A percentile compares a stretch with the other conserved stretches of the same genome.
Conservation (phyloP, 2,888 invertebrate genomes). For the Chelonus formosanus region DNA sequence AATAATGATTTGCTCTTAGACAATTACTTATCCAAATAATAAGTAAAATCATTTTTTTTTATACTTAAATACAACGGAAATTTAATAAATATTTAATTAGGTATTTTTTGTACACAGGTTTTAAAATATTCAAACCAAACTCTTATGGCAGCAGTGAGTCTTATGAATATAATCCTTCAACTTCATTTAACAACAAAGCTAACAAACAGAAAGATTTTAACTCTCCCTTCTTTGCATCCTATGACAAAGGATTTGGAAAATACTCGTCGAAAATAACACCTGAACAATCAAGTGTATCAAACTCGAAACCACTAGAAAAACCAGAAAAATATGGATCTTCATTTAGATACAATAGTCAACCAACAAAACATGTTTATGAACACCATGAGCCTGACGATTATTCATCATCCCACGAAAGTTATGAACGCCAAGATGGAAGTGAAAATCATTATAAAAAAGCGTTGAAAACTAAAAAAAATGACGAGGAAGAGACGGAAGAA, state of each 20-base stretch:
- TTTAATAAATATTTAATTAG: too few relatives aligned
- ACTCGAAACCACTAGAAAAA: slow-evolving; percentile 11
- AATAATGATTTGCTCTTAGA: too few relatives aligned
- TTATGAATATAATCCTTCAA: not conserved
- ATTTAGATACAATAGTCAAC: slow-evolving; percentile 25
- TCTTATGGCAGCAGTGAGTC: too few relatives aligned
- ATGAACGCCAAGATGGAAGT: slow-evolving; percentile 47
- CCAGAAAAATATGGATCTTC: slow-evolving; percentile 13
- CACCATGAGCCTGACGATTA: slow-evolving; percentile 27
- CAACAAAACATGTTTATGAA: slow-evolving; percentile 32
- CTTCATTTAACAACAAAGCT: not conserved
- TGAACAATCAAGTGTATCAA: slow-evolving; percentile 1
- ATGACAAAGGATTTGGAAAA: slow-evolving; percentile 53
- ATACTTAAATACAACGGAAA: too few relatives aligned
- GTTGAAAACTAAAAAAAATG: slow-evolving; percentile 40
- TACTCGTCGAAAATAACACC: slow-evolving; percentile 39
- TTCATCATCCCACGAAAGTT: slow-evolving; percentile 28
- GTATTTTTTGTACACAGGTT: too few relatives aligned
- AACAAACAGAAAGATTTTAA: slow-evolving; percentile 33
- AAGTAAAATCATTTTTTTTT: too few relatives aligned
- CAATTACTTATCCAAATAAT: too few relatives aligned
- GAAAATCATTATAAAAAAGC: slow-evolving; percentile 45
- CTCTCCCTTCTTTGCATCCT: slow-evolving; percentile 44
- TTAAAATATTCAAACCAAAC: too few relatives aligned
- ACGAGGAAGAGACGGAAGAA: slow-evolving; percentile 34